These are phyloP conservation scores for Forficula auricularia DNA, from an alignment of 1,140 invertebrate genomes.

Conservation along the genomic window DNA sequence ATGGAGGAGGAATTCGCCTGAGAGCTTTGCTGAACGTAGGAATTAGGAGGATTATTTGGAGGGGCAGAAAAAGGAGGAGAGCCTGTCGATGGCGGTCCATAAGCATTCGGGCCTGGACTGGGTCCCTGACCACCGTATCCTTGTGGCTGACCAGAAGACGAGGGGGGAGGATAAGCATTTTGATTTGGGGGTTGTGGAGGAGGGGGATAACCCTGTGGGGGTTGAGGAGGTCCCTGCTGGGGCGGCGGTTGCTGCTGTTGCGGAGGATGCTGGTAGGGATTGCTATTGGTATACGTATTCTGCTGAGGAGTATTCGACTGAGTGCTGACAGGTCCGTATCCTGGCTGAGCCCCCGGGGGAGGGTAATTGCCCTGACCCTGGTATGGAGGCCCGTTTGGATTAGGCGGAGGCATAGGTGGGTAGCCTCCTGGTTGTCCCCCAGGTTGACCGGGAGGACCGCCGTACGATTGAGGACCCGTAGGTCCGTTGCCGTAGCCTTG, in stretches of 20 bases:
- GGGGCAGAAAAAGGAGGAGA: constrained; percentile 24
- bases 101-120: constrained; percentile 11
- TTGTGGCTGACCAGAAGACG: constrained; percentile 15
- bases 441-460: no score
- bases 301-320: no score
- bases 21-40: constrained; percentile 25
- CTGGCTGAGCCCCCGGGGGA: no score
- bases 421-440: no score
- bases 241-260: constrained; percentile 3
- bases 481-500: constrained; percentile 19
- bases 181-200: constrained; percentile 6
- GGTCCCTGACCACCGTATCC: constrained; percentile 20
- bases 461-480: no score
- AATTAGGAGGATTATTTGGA: constrained; percentile 20
- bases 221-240: constrained; percentile 8
- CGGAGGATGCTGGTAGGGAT: no score
- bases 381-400: no score
- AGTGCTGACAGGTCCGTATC: no score
- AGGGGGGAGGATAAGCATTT: constrained; percentile 4
- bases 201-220: constrained; percentile 12
- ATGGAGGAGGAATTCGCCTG: constrained; percentile 9
- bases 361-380: no score
- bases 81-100: constrained; percentile 25
- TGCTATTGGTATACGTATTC: no score
- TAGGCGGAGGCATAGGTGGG: no score